These are phyloP conservation scores for Nymphalis c-album DNA, from an alignment of 2,888 invertebrate species.

Conservation along the genomic window DNA sequence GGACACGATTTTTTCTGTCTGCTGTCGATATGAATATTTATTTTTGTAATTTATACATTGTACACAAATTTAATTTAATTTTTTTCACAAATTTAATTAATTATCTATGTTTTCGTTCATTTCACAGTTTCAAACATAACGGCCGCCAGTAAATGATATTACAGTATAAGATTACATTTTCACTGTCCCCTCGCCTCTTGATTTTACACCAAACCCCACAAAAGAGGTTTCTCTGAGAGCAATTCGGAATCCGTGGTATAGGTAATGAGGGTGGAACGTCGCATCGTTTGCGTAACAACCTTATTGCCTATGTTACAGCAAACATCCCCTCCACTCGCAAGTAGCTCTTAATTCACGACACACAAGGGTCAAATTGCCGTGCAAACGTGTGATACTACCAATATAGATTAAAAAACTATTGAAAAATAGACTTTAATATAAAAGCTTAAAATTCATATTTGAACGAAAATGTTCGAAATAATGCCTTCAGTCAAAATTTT, in stretches of 20 bases:
- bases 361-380: constrained; percentile 15
- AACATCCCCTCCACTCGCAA: not conserved
- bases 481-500: constrained; percentile 21
- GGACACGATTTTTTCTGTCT: too few relatives aligned
- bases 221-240: constrained; percentile 17
- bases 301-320: constrained; percentile 9
- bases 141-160: too few relatives aligned
- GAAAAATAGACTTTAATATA: not conserved
- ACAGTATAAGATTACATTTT: too few relatives aligned
- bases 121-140: too few relatives aligned
- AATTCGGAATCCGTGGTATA: constrained; percentile 23
- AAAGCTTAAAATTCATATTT: not conserved
- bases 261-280: constrained; percentile 24
- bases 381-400: constrained; percentile 9
- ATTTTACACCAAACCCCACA: constrained; percentile 5
- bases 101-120: too few relatives aligned
- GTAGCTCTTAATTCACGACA: constrained; percentile 10
- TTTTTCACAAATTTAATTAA: too few relatives aligned
- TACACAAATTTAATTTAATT: too few relatives aligned
- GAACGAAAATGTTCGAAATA: not conserved
- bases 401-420: not conserved
- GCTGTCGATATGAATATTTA: too few relatives aligned
- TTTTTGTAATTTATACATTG: too few relatives aligned
- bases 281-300: constrained; percentile 25
- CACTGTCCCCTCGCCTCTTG: not conserved